These are phyloP conservation scores for Ommatoiulus sabulosus DNA, from an alignment of 2,888 invertebrate species.

Conservation along the genomic window DNA sequence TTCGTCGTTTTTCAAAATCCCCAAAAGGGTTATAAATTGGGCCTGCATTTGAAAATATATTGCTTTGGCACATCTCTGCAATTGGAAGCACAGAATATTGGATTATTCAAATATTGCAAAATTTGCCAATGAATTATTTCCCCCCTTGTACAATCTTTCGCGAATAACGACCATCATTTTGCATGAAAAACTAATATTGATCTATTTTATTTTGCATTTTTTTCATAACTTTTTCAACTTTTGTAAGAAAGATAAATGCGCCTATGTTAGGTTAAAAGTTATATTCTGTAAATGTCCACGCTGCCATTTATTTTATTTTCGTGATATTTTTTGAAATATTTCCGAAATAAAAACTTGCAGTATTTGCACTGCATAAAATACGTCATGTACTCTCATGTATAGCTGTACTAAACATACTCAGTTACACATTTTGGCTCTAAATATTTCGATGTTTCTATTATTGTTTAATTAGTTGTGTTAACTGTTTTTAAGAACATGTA, in stretches of 20 bases:
- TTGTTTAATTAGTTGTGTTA: no score
- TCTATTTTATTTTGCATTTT: not conserved
- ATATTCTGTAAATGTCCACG: not conserved
- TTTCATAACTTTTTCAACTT: not conserved
- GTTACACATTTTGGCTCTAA: no score
- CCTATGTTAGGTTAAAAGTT: not conserved
- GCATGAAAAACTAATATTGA: not conserved
- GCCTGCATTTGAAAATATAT: not conserved
- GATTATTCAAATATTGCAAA: not conserved
- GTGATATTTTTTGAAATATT: not conserved
- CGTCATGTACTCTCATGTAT: no score
- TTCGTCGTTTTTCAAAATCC: no score
- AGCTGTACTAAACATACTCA: no score
- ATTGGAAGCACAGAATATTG: not conserved
- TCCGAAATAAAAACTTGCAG: no score
- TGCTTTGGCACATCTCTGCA: not conserved
- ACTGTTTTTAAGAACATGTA: no score
- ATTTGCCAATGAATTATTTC: slow-evolving; percentile 1
- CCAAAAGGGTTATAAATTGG: no score
- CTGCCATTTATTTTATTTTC: slow-evolving; percentile 8
- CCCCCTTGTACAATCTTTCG: not conserved
- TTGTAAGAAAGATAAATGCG: not conserved
- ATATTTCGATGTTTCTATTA: no score
- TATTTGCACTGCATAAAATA: no score
- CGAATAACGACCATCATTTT: not conserved